Evolutionary conservation across 2,113 vertebrate genomes (phyloP).

Genomic region (Proteles cristata): DNA sequence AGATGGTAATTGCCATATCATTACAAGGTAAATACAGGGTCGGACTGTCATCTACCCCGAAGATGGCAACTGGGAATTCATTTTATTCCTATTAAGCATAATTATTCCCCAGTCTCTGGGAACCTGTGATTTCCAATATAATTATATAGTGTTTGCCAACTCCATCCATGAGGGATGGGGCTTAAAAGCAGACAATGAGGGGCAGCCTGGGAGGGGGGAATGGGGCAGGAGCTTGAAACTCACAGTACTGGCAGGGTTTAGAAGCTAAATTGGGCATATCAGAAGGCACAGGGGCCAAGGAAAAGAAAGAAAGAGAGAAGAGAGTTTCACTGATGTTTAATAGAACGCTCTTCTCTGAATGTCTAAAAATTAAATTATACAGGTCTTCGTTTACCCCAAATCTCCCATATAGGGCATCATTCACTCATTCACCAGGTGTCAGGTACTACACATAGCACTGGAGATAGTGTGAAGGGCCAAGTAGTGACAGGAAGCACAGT

Average conservation of each 20-base stretch:
- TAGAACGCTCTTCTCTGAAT: neutral
- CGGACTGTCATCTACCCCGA: constrained; percentile 82
- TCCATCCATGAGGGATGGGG: constrained; percentile 50
- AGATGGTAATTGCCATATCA: constrained; percentile 22
- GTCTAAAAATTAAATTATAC: neutral
- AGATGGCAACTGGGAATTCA: constrained; percentile 86
- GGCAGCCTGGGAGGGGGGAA: neutral
- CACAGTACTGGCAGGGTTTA: neutral
- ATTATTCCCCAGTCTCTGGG: constrained; percentile 84
- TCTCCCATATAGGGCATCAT: neutral
- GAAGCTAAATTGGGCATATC: neutral
- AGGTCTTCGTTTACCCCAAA: neutral
- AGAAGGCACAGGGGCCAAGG: neutral
- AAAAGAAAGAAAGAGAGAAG: neutral
- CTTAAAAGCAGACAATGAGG: constrained; percentile 61
- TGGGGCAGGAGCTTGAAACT: neutral
- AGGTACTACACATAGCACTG: neutral
- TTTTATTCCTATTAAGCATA: constrained; percentile 87
- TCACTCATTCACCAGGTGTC: neutral
- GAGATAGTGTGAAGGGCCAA: neutral
- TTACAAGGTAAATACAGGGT: constrained; percentile 78
- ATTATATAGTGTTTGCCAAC: constrained; percentile 85
- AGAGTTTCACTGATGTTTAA: neutral
- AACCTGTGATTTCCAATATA: constrained; percentile 85
- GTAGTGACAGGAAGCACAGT: neutral